Evolutionary conservation across 1,140 invertebrate genomes (phyloP).

Genomic region (Drosophila simulans): DNA sequence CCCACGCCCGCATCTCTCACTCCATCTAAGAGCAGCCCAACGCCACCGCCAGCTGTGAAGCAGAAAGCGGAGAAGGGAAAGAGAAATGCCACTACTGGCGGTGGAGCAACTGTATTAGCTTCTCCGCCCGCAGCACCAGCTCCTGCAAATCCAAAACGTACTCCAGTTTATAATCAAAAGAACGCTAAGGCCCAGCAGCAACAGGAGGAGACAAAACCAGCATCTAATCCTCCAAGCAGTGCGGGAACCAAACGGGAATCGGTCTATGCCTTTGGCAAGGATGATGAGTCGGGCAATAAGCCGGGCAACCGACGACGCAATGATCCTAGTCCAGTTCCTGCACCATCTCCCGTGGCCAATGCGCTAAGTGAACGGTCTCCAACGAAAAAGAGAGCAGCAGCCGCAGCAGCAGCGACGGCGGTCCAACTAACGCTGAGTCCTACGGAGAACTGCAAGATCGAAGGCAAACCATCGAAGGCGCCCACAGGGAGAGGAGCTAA

Average conservation of each 20-base stretch:
- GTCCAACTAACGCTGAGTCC: constrained; percentile 80
- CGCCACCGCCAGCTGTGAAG: constrained; percentile 34
- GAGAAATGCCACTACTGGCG: constrained; percentile 33
- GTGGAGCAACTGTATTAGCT: constrained; percentile 5
- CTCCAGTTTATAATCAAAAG: constrained; percentile 73
- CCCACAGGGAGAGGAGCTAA: constrained; percentile 41
- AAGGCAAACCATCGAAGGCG: constrained; percentile 55
- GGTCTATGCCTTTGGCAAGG: constrained; percentile 70
- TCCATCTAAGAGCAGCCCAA: constrained; percentile 32
- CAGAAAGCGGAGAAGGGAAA: constrained; percentile 43
- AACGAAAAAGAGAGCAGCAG: constrained; percentile 68
- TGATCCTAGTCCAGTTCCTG: constrained; percentile 16
- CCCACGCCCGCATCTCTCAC: constrained; percentile 33
- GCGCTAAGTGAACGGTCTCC: constrained; percentile 79
- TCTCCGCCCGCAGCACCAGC: constrained; percentile 16
- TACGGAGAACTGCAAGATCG: constrained; percentile 74
- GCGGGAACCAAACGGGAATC: constrained; percentile 39
- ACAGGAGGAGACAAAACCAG: constrained; percentile 17
- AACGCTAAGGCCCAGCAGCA: constrained; percentile 45
- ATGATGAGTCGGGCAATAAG: constrained; percentile 50
- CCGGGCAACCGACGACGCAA: constrained; percentile 44
- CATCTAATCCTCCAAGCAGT: constrained; percentile 1
- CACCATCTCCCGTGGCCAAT: constrained; percentile 82
- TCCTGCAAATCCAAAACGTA: constrained; percentile 48
- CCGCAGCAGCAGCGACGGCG: constrained; percentile 69